phyloP scores from a whole-genome alignment of 2,113 vertebrate genomes.

The Thryonomys swinderianus region DNA sequence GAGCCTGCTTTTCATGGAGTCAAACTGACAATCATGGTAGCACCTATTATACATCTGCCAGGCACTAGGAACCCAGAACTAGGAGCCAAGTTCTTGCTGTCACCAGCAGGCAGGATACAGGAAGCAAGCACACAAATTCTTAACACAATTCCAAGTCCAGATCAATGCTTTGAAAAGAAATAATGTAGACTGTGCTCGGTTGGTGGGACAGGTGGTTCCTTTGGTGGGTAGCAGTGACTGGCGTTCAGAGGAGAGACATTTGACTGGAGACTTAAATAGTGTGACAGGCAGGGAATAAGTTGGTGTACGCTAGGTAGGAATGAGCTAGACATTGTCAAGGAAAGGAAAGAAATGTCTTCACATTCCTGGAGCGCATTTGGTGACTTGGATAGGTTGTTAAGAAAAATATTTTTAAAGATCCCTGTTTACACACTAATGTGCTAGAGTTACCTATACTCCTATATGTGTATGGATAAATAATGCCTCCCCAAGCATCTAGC shows the following conservation, averaged over 20 bases:
- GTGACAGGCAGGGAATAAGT: no score
- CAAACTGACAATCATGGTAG: not conserved
- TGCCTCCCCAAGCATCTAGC: no score
- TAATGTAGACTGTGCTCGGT: accelerated
- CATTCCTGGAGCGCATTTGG: not conserved
- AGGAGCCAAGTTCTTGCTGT: no score
- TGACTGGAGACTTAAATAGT: not conserved
- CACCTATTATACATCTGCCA: not conserved
- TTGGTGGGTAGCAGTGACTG: not conserved
- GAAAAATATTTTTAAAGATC: not conserved
- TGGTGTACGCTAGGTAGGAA: not conserved
- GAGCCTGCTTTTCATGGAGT: not conserved
- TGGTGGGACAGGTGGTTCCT: not conserved
- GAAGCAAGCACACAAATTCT: not conserved
- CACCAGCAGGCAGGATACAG: not conserved
- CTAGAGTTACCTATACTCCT: not conserved
- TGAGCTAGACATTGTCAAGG: not conserved
- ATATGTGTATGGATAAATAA: not conserved
- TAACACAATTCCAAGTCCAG: not conserved
- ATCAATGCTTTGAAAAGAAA: not conserved
- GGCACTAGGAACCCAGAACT: not conserved
- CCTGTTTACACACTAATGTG: not conserved
- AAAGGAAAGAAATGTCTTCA: not conserved
- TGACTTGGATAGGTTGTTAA: not conserved
- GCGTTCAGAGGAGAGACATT: not conserved